These are phyloP conservation scores for Carduelis carduelis DNA, from an alignment of 2,797 vertebrate species.

Conservation along the genomic window DNA sequence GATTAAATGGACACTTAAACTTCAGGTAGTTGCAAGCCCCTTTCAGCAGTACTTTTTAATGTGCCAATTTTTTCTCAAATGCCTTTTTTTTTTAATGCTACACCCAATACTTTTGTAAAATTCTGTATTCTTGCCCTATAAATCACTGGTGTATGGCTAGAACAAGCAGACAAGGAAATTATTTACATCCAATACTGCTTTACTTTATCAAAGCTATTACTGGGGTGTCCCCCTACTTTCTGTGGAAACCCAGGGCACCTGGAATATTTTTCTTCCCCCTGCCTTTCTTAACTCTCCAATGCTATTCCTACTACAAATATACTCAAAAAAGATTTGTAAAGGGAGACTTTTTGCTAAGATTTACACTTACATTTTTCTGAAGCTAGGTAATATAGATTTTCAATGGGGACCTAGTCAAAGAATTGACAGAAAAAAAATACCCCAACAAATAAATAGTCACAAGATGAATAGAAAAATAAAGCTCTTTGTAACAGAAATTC, in stretches of 20 bases:
- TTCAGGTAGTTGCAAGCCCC: background rate
- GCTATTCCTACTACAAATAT: background rate
- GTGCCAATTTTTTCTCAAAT: background rate
- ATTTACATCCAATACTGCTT: background rate
- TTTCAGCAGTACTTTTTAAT: background rate
- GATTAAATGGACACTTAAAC: background rate
- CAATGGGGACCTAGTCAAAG: background rate
- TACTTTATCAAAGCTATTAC: background rate
- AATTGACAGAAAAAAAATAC: background rate
- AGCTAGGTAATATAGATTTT: background rate
- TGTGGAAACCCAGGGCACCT: background rate
- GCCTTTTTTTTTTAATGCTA: background rate
- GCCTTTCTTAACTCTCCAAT: background rate
- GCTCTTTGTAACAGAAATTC: background rate
- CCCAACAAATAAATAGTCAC: background rate
- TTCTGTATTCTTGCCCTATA: background rate
- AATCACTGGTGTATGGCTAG: background rate
- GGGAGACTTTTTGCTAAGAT: background rate
- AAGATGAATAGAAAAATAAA: background rate
- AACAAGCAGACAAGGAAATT: background rate
- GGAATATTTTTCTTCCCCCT: background rate
- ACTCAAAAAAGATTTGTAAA: background rate
- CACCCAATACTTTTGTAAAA: background rate
- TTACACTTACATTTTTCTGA: background rate
- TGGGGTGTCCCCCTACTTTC: rapidly evolving